These are phyloP conservation scores for Harmothoe impar DNA, from an alignment of 2,888 invertebrate species.

Conservation along the genomic window DNA sequence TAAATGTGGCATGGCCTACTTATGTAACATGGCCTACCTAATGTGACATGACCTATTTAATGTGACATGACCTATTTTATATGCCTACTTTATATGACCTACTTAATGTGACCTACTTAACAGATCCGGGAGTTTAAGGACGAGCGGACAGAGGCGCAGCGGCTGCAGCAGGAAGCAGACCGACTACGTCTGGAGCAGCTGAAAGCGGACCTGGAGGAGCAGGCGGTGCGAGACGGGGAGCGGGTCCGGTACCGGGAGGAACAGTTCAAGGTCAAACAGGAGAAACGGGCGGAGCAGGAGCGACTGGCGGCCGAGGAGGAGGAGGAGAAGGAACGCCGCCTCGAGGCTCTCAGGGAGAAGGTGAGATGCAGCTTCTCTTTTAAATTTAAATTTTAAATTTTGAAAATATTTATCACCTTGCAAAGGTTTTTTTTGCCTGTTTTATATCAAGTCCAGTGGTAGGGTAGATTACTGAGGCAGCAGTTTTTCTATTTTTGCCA, in stretches of 20 bases:
- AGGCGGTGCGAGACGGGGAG: slow-evolving; percentile 79
- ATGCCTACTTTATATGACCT: no score
- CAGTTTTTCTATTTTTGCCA: no score
- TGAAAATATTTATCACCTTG: no score
- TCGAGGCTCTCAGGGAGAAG: slow-evolving; percentile 79
- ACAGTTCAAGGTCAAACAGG: slow-evolving; percentile 75
- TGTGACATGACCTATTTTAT: no score
- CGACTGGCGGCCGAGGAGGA: slow-evolving; percentile 75
- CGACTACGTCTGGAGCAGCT: slow-evolving; percentile 75
- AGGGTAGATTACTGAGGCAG: no score
- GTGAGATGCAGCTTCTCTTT: slow-evolving; percentile 68
- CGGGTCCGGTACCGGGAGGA: slow-evolving; percentile 76
- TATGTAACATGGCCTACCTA: no score
- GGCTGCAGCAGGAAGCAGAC: slow-evolving; percentile 72
- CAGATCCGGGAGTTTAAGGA: slow-evolving; percentile 65
- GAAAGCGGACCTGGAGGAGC: slow-evolving; percentile 76
- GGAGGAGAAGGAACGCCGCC: slow-evolving; percentile 77
- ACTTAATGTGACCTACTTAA: not conserved
- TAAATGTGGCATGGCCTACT: no score
- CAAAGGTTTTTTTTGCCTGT: no score
- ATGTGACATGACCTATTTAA: no score
- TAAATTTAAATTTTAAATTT: no score
- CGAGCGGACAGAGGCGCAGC: slow-evolving; percentile 73
- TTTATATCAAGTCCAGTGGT: no score
- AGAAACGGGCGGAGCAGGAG: slow-evolving; percentile 73